Evolutionary conservation across 2,888 invertebrate species (phyloP).

Genomic region (Chymomyza procnemis): DNA sequence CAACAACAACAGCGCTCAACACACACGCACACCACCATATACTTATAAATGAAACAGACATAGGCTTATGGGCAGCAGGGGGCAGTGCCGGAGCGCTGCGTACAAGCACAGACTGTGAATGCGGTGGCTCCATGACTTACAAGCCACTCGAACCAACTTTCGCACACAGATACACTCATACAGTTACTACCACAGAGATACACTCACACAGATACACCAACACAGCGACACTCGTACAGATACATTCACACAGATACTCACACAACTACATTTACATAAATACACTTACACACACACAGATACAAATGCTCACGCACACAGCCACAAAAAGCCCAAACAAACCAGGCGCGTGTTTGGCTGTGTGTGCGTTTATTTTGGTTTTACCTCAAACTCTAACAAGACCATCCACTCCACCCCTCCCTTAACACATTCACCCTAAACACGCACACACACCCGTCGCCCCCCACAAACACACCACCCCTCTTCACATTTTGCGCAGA

Average conservation of each 20-base stretch:
- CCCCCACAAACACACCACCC: too few species aligned
- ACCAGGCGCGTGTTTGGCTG: conserved; percentile 8
- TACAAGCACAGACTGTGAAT: conserved; percentile 4
- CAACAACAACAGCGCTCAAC: conserved; percentile 68
- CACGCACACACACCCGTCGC: too few species aligned
- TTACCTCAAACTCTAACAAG: conserved; percentile 11
- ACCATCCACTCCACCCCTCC: neutral
- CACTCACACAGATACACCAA: neutral
- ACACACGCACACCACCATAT: conserved; percentile 13
- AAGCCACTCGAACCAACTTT: conserved; percentile 21
- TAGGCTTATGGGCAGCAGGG: conserved; percentile 27
- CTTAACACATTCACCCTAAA: too few species aligned
- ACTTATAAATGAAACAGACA: conserved; percentile 31
- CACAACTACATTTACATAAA: neutral
- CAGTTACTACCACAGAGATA: too few species aligned
- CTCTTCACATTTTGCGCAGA: conserved; percentile 47
- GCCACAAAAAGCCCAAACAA: neutral
- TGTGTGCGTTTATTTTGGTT: conserved; percentile 11
- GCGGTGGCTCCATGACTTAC: conserved; percentile 36
- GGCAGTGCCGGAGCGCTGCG: neutral
- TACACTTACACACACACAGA: too few species aligned
- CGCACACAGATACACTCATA: neutral
- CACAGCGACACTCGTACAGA: too few species aligned
- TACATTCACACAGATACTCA: neutral
- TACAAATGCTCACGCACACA: neutral